Percentiles rank a stretch among this genome's conserved stretches.
phyloP scores from a whole-genome alignment of 2,888 invertebrate genomes.

The Liposcelis brunnea region DNA sequence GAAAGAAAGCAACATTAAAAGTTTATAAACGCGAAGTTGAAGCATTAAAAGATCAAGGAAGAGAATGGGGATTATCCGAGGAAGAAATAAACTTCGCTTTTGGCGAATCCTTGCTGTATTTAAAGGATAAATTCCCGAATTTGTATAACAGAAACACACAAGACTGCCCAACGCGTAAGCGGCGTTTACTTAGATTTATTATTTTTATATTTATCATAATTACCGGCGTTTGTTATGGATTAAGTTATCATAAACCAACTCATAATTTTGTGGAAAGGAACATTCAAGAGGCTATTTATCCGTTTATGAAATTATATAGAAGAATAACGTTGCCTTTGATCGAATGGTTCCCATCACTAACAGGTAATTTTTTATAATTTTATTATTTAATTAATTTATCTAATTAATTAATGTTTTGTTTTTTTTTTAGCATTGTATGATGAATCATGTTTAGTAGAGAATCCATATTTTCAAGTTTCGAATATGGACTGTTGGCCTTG shows the following conservation, averaged over 20 bases:
- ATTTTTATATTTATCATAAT: constrained; percentile 21
- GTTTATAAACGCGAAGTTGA: constrained; percentile 28
- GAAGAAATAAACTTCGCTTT: constrained; percentile 43
- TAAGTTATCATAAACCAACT: constrained; percentile 40
- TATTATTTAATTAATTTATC: background rate
- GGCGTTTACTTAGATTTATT: constrained; percentile 18
- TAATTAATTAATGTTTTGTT: constrained; percentile 14
- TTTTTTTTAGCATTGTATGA: constrained; percentile 53
- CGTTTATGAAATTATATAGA: constrained; percentile 54
- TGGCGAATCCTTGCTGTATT: constrained; percentile 33
- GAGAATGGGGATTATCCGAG: constrained; percentile 39
- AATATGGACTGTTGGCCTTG: constrained; percentile 79
- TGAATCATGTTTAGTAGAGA: constrained; percentile 66
- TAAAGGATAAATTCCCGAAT: constrained; percentile 21
- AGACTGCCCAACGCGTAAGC: constrained; percentile 26
- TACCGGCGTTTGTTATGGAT: constrained; percentile 27
- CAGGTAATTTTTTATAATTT: constrained; percentile 34
- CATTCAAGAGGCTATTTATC: constrained; percentile 65
- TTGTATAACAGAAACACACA: constrained; percentile 12
- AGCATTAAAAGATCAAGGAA: constrained; percentile 38
- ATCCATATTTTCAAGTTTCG: constrained; percentile 65
- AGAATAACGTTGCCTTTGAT: constrained; percentile 60
- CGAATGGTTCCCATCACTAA: constrained; percentile 49
- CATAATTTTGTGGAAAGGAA: constrained; percentile 50
- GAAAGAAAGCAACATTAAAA: background rate